A percentile compares a stretch with the other conserved stretches of the same genome.
Evolutionary conservation across 2,113 vertebrate species (phyloP).

Genomic region (Perca flavescens): DNA sequence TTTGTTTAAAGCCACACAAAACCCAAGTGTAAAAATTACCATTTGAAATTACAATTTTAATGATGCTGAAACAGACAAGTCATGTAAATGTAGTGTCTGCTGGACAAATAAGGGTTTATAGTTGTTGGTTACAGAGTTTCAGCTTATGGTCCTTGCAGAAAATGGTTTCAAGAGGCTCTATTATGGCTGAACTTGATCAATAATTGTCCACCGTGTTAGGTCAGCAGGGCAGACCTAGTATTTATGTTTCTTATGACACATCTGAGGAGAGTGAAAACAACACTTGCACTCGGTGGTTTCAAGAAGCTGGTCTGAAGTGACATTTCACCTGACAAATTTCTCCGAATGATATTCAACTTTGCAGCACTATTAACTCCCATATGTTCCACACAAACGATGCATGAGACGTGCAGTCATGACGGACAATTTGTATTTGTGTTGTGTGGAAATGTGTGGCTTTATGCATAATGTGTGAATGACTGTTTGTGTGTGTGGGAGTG

Average conservation of each 20-base stretch:
- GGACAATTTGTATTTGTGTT: slow-evolving; percentile 34
- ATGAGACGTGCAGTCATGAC: slow-evolving; percentile 16
- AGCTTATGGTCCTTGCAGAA: too few relatives aligned
- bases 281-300: slow-evolving; percentile 35
- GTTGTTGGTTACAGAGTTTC: too few relatives aligned
- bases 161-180: neutral
- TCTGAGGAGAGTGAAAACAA: slow-evolving; percentile 32
- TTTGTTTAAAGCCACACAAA: neutral
- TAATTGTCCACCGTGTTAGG: neutral
- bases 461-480: slow-evolving; percentile 28
- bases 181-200: neutral
- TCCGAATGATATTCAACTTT: slow-evolving; percentile 45
- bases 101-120: too few relatives aligned
- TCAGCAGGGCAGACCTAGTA: slow-evolving; percentile 1
- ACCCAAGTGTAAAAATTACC: neutral
- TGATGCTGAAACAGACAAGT: neutral
- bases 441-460: neutral
- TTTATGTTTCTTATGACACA: slow-evolving; percentile 27
- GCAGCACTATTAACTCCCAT: slow-evolving; percentile 38
- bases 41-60: neutral
- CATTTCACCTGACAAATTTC: slow-evolving; percentile 58
- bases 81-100: neutral
- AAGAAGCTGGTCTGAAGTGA: slow-evolving; percentile 49
- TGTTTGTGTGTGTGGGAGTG: slow-evolving; percentile 42
- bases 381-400: slow-evolving; percentile 29